phyloP scores from a whole-genome alignment of 2,888 invertebrate genomes.

The Timema podura region DNA sequence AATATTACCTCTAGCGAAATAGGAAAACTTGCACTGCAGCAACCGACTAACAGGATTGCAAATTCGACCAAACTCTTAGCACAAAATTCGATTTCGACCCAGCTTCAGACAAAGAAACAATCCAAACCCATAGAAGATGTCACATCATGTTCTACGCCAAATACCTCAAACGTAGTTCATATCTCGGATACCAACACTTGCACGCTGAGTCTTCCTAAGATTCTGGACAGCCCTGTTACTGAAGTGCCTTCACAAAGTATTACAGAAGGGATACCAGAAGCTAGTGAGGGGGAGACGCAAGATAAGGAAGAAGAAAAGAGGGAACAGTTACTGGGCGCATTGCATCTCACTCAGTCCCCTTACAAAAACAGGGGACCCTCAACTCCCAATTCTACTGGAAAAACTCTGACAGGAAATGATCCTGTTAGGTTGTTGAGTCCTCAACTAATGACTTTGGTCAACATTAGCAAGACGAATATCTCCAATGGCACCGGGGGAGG shows the following conservation, averaged over 20 bases:
- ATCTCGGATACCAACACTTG: neutral
- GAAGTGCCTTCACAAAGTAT: neutral
- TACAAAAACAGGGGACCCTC: neutral
- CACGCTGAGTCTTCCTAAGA: neutral
- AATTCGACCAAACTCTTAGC: no score
- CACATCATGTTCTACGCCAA: no score
- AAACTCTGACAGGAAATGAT: neutral
- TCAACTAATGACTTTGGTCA: slow-evolving; percentile 12
- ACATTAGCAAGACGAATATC: slow-evolving; percentile 19
- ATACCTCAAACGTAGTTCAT: neutral
- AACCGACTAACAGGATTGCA: no score
- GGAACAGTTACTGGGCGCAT: slow-evolving; percentile 14
- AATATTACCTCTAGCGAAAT: no score
- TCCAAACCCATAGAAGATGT: no score
- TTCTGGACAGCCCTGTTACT: slow-evolving; percentile 4
- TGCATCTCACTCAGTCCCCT: slow-evolving; percentile 6
- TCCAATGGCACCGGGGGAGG: neutral
- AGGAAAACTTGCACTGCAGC: no score
- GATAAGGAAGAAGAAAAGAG: neutral
- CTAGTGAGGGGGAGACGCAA: no score
- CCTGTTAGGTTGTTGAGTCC: slow-evolving; percentile 11
- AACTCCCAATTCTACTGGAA: no score
- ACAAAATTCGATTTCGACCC: no score
- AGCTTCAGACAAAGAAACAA: no score
- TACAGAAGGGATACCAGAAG: no score